phyloP scores from a whole-genome alignment of 2,113 vertebrate species.

The Carassius gibelio region DNA sequence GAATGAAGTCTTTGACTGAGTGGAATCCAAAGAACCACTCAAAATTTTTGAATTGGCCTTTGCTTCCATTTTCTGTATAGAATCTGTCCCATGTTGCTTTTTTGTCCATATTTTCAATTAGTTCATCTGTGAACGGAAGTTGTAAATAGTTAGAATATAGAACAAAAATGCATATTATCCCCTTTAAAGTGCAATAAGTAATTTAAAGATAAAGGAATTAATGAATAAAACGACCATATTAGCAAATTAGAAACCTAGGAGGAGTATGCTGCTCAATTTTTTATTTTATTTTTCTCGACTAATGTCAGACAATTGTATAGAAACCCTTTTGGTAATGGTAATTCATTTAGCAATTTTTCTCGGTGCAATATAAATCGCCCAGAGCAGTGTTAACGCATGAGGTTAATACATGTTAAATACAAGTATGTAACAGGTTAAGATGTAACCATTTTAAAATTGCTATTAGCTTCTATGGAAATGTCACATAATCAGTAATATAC shows the following conservation, averaged over 20 bases:
- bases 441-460: too few species aligned
- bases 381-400: too few species aligned
- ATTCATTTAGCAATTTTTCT: not conserved
- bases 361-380: not conserved
- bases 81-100: slow-evolving; percentile 81
- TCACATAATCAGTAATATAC: not conserved
- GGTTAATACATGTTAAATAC: not conserved
- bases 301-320: not conserved
- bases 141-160: not conserved
- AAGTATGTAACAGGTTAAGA: not conserved
- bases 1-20: slow-evolving; percentile 68
- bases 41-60: slow-evolving; percentile 72
- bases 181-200: not conserved
- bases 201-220: too few species aligned
- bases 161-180: not conserved
- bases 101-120: slow-evolving; percentile 78
- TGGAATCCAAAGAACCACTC: slow-evolving; percentile 89
- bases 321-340: not conserved
- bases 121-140: slow-evolving; percentile 64
- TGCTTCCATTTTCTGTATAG: slow-evolving; percentile 64
- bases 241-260: too few species aligned
- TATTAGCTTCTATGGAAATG: too few species aligned
- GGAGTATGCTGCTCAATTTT: too few species aligned
- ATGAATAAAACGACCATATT: too few species aligned
- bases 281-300: too few species aligned